Evolutionary conservation across 2,888 invertebrate species (phyloP).

Genomic region (Drosophila recens): DNA sequence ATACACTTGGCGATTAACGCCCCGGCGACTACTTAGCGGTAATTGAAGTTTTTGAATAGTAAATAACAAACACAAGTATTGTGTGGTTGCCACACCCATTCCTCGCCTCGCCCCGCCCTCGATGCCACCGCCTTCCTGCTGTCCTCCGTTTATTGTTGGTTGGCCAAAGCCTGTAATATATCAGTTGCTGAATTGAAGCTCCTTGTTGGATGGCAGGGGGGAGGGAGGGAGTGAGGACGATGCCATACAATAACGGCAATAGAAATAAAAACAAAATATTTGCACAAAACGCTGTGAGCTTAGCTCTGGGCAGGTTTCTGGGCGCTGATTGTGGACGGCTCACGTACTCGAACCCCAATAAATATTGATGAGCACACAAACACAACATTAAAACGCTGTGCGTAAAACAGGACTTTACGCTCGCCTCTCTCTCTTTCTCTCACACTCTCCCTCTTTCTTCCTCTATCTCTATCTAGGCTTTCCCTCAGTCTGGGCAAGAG

Average conservation of each 20-base stretch:
- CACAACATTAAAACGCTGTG: conserved; percentile 77
- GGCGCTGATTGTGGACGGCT: conserved; percentile 70
- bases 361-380: conserved; percentile 81
- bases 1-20: conserved; percentile 48
- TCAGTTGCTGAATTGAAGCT: conserved; percentile 26
- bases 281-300: conserved; percentile 41
- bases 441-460: neutral
- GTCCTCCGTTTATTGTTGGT: conserved; percentile 22
- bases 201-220: neutral
- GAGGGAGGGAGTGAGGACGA: neutral
- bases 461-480: neutral
- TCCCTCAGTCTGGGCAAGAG: conserved; percentile 9
- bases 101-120: neutral
- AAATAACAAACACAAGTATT: conserved; percentile 51
- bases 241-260: conserved; percentile 32
- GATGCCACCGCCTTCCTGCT: neutral
- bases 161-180: conserved; percentile 45
- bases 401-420: conserved; percentile 54
- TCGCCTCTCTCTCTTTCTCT: neutral
- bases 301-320: conserved; percentile 10
- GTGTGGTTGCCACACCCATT: conserved; percentile 10
- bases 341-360: conserved; percentile 79
- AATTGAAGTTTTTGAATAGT: conserved; percentile 78
- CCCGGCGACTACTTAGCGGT: conserved; percentile 62
- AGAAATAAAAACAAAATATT: conserved; percentile 43